Evolutionary conservation across 2,888 invertebrate genomes (phyloP), one percentile per base, ranked within the genome.

Genomic region (Cryptus viduatorius): DNA sequence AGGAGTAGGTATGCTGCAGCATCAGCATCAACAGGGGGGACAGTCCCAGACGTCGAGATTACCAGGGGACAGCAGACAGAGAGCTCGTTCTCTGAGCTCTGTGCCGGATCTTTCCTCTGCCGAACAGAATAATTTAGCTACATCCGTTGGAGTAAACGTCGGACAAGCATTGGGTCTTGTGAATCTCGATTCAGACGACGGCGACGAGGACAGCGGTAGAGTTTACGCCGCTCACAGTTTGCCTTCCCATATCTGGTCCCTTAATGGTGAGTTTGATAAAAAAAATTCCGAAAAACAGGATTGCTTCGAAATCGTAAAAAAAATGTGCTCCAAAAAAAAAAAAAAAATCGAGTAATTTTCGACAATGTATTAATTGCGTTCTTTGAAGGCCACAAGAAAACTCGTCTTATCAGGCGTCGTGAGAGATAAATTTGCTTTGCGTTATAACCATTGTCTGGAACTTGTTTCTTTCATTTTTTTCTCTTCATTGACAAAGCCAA

Each of bases 181-280:
- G 95, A 92, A 96, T 95, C 92, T 96, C 95, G 86, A 96, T 67
- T 89, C 96, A 69, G 97, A 97, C 90, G 96, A 96, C 89, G 95
- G 95, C 71, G 94, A 94, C 81, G 93, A 95, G 83, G 95, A 94
- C 83, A 94, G 94, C 79, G 97, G 97, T 83, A 95, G 97, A 87
- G 97, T 98, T 48, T 98, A 97, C 92, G 97, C 98, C 84, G 97
- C 98, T 90, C 98, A 98, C 94, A 98, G 98, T 90, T 95, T 98
- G 94, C 98, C 98, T 92, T 97, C 98, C 89, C 98, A 98, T 94
- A 97, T 98, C 95, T 98, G 98, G 97, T 97, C 98, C 89, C 95
- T 98, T 91, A 98, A 98, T 94, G 98, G 97, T 97, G 94, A 96
- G 84, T 79, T 31, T 29, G 12, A 5, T 61, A 14, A 12, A 31